phyloP scores from a whole-genome alignment of 1,140 invertebrate genomes.

The Ceratoteleas bidentatus region DNA sequence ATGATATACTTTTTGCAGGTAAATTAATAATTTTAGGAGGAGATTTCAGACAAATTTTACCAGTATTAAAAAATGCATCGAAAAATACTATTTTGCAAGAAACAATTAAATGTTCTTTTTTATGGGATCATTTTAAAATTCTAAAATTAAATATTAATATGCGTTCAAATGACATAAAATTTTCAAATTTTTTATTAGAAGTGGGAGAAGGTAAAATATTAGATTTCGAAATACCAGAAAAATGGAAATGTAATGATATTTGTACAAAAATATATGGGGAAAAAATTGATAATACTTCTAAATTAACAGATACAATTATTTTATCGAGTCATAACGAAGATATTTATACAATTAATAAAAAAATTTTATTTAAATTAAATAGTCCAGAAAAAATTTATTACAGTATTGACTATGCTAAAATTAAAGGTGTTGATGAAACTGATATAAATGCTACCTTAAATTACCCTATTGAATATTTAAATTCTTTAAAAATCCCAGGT shows the following conservation, averaged over 20 bases:
- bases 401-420: constrained; percentile 19
- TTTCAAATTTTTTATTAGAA: constrained; percentile 7
- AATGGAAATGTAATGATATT: constrained; percentile 9
- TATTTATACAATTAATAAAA: constrained; percentile 2
- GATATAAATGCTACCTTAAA: constrained; percentile 11
- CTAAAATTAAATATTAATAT: neutral
- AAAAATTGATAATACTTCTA: neutral
- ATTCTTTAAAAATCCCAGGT: constrained; percentile 31
- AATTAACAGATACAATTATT: constrained; percentile 6
- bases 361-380: constrained; percentile 11
- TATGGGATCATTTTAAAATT: too few relatives aligned
- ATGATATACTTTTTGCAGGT: too few relatives aligned
- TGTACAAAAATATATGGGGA: constrained; percentile 10
- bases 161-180: neutral
- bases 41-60: too few relatives aligned
- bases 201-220: constrained; percentile 3
- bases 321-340: constrained; percentile 15
- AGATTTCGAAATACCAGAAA: constrained; percentile 3
- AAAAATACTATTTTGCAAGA: too few relatives aligned
- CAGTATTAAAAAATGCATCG: too few relatives aligned
- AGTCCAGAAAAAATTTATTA: constrained; percentile 8
- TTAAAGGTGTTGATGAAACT: constrained; percentile 10
- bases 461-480: constrained; percentile 39
- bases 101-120: too few relatives aligned
- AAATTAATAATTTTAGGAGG: too few relatives aligned